A percentile compares a stretch with the other conserved stretches of the same genome.
Evolutionary conservation across 1,140 invertebrate genomes (phyloP).

Genomic region (Drosophila bipectinata): DNA sequence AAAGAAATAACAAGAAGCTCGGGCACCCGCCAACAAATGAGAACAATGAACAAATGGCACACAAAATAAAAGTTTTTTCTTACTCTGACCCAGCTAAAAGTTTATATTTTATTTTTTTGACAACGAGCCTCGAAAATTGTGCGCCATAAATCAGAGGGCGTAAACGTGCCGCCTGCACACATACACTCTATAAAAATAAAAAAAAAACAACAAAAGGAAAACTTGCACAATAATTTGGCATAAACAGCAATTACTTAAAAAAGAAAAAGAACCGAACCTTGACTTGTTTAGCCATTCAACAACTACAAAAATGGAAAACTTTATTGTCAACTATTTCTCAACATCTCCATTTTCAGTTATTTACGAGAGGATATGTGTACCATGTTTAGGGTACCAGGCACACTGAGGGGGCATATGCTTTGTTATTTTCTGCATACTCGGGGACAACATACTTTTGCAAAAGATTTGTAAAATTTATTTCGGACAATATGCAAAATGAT

Average conservation of each 20-base stretch:
- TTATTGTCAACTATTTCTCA: conserved; percentile 64
- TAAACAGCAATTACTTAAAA: conserved; percentile 76
- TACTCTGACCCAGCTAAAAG: conserved; percentile 39
- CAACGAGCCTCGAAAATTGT: conserved; percentile 68
- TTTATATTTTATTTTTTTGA: conserved; percentile 54
- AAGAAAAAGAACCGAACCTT: conserved; percentile 53
- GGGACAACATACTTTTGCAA: conserved; percentile 16
- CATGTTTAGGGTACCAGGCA: neutral
- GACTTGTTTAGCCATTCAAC: conserved; percentile 38
- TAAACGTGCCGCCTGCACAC: conserved; percentile 27
- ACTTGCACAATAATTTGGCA: conserved; percentile 66
- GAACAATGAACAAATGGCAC: conserved; percentile 48
- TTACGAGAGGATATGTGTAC: conserved; percentile 31
- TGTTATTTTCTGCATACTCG: conserved; percentile 27
- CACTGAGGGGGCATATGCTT: conserved; percentile 14
- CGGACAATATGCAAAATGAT: conserved; percentile 26
- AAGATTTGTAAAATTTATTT: conserved; percentile 16
- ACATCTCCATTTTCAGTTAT: conserved; percentile 61
- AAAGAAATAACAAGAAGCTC: conserved; percentile 37
- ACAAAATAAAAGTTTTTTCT: conserved; percentile 59
- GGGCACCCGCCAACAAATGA: conserved; percentile 13
- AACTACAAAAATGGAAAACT: conserved; percentile 38
- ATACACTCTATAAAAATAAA: neutral
- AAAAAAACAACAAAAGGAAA: conserved; percentile 21
- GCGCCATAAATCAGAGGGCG: conserved; percentile 68